Evolutionary conservation across 23 tunicate species (phyloP).

Genomic region (Pegea sp.): DNA sequence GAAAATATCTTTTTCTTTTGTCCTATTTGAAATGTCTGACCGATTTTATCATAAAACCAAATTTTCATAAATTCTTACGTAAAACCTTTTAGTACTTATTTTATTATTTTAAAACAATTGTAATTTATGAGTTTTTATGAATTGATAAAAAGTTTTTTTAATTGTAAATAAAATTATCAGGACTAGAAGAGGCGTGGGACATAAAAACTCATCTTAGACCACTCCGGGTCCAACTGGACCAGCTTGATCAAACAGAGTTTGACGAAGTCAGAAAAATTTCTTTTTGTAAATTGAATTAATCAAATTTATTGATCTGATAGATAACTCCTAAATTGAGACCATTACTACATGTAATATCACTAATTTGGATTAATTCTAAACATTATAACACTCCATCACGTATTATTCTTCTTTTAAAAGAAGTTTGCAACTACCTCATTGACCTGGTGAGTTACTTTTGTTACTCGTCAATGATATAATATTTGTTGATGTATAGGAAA

Average conservation of each 20-base stretch:
- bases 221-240: constrained; percentile 39
- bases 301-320: constrained; percentile 6
- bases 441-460: constrained; percentile 32
- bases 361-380: constrained; percentile 70
- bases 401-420: constrained; percentile 66
- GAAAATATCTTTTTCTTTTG: too few relatives aligned
- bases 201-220: constrained; percentile 68
- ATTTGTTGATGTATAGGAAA: too few relatives aligned
- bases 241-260: constrained; percentile 76
- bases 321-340: constrained; percentile 42
- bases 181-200: constrained; percentile 89
- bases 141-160: too few relatives aligned
- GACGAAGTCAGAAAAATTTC: constrained; percentile 17
- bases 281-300: neutral
- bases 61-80: too few relatives aligned
- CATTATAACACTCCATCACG: constrained; percentile 81
- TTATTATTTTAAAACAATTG: too few relatives aligned
- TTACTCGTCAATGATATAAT: too few relatives aligned
- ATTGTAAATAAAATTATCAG: too few relatives aligned
- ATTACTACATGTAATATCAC: constrained; percentile 58
- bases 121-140: too few relatives aligned
- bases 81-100: too few relatives aligned
- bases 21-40: too few relatives aligned
- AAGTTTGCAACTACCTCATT: constrained; percentile 78
- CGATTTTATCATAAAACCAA: too few relatives aligned